Base-by-base conservation (phyloP, 1,140 invertebrate species). In the Acromyrmex echinatior region DNA sequence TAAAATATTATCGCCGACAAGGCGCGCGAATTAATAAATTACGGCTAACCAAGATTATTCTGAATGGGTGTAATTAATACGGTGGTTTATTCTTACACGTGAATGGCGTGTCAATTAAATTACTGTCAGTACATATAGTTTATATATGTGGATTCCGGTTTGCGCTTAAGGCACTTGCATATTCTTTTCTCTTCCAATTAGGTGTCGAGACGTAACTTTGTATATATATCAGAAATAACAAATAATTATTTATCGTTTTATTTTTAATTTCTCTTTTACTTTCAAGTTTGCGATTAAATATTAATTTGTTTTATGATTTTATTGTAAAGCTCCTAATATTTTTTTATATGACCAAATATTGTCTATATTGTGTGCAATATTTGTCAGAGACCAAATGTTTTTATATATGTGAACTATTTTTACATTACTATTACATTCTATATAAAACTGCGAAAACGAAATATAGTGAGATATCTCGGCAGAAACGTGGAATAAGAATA, bases 21-120 rank as follows among this genome's bases (percentile, higher is more conserved):
- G 28, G 25, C 68, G 71, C 79, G 74, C 85, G 88, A 90, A 86
- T 90, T 84, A 84, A 87, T 49, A 76, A 90, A 85, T 86, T 87
- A 90, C 79, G 78, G 51, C 73, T 28, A 21, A 49, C 58, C 56
- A 66, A 73, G 39, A 89, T 82, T 78, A 80, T 49, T 84, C 73
- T 56, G 70, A 71, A 6, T 14, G 51, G 25, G 6, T n/a, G 65
- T 80, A 90, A 90, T 90, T 90, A 90, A 90, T 76, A 80, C 39
- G 49, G 28, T 49, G 25, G 45, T 21, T 84, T 63, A 82, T 87
- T 89, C 78, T 78, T 84, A 45, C 71, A 73, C 58, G 60, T 6
- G 66, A 58, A 31, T 66, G 66, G 21, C 21, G 79, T 28, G 79
- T 82, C 80, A 74, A 82, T 82, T 82, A 82, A 74, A 82, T 82